Evolutionary conservation across 2,113 vertebrate species (phyloP).

Genomic region (Gallinago jamesoni): DNA sequence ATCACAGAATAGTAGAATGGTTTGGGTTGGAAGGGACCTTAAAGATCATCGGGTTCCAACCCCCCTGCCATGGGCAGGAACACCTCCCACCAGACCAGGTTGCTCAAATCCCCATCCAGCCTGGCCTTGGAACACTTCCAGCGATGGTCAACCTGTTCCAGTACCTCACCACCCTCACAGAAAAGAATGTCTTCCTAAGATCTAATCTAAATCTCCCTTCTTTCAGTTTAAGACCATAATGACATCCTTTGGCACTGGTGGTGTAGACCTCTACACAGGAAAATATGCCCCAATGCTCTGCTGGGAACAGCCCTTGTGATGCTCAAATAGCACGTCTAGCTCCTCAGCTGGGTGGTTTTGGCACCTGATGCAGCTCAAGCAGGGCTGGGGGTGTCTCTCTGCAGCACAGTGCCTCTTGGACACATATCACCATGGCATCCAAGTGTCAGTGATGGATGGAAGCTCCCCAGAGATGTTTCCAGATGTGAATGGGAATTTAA

Average conservation of each 20-base stretch:
- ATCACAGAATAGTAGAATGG: too few relatives aligned
- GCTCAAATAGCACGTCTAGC: background rate
- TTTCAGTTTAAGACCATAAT: background rate
- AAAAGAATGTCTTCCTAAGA: too few relatives aligned
- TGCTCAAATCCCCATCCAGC: too few relatives aligned
- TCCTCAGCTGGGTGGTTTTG: background rate
- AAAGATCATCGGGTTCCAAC: too few relatives aligned
- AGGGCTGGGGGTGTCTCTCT: background rate
- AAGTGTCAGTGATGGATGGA: rapidly evolving
- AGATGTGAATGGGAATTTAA: background rate
- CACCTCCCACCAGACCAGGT: too few relatives aligned
- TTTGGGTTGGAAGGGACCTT: too few relatives aligned
- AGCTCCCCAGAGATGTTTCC: background rate
- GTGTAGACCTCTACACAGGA: background rate
- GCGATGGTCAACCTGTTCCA: too few relatives aligned
- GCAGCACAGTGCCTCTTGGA: background rate
- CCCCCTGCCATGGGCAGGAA: too few relatives aligned
- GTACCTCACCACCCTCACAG: too few relatives aligned
- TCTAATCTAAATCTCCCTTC: too few relatives aligned
- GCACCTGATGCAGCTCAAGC: background rate
- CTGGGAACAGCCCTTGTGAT: background rate
- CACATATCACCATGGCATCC: background rate
- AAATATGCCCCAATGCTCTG: background rate
- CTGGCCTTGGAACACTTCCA: too few relatives aligned
- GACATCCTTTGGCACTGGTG: background rate